Evolutionary conservation across 35 echinoderm and acorn worm species (phyloP), one percentile per base, ranked within the genome.

Genomic region (Holothuria glaberrima): DNA sequence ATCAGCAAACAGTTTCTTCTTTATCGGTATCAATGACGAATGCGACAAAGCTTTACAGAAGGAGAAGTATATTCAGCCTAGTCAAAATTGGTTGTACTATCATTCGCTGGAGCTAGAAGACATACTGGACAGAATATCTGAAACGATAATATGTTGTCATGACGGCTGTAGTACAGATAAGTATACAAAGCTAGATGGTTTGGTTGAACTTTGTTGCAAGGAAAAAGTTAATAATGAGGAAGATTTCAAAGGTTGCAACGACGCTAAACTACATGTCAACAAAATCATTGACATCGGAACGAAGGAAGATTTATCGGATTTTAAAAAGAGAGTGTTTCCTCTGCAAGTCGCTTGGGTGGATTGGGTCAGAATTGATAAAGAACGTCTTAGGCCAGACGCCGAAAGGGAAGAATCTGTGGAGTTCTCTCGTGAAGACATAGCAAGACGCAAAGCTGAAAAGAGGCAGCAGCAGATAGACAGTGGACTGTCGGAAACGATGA

Each of bases 281-380:
- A 20, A 77, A n/a, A 38, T 77, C 9, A 48, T 20, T 77, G 73
- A 48, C n/a, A 21, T 77, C 12, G 17, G 5, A 74, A 7, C 16
- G 20, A 48, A 77, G 3, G 20, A 24, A 29, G n/a, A 50, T 25
- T 78, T 78, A 6, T 56, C 33, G 14, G 22, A 27, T 12, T 78
- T 26, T 19, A 78, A 78, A 28, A 27, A 50, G 5, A 9, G 24
- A 20, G 13, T 27, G 25, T 78, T 78, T 52, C 41, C 9, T 48
- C 50, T 78, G 13, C 38, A 78, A 29, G 74, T 22, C 20, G n/a
- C 22, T 6, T 78, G 74, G 74, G 3, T 12, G 16, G 74, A 48
- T 5, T 78, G 74, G 74, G 74, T 78, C 22, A 3, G 2, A 52
- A 78, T 78, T 26, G 74, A 78, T 19, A 78, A 16, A 28, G 46